Evolutionary conservation across 2,888 invertebrate genomes (phyloP), one percentile per base, ranked within the genome.

Genomic region (Eustalomyia histrio): DNA sequence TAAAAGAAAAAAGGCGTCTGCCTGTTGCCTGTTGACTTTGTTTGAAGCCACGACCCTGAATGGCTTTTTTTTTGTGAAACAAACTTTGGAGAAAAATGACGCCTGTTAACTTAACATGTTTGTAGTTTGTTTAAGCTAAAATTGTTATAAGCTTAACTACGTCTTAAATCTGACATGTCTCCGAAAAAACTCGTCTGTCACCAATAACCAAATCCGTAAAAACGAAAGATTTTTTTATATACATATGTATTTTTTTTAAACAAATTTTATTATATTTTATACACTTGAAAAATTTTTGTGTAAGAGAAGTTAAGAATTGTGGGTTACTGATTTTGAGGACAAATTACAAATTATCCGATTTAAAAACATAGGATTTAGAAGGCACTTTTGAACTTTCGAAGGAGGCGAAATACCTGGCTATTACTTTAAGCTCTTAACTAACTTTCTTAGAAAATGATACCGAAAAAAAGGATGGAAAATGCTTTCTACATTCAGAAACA

Each of bases 151-250:
- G 74, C 76, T 79, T 69, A 81, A 85, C 79, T 65, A 80, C 83
- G 71, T 83, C 72, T 76, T 53, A 81, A 71, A 80, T 78, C 83
- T 82, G 76, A 83, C 83, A 83, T 83, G 83, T 84, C 80, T 85
- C 72, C 57, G 24, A 81, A 78, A 65, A 86, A 82, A 82, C 82
- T 60, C 72, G 79, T 76, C 61, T 76, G 89, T 88, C 88, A 89
- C 88, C 87, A 86, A 88, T 88, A 85, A 84, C 89, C 89, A 86
- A 87, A 87, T 86, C 84, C 83, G 86, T 82, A 73, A 76, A 68
- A 75, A 76, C 73, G 33, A 63, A 65, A 73, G 68, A 73, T 80
- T 80, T 80, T 52, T 43, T n/a, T n/a, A n/a, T n/a, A n/a, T n/a
- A n/a, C n/a, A n/a, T n/a, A 12, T 53, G 24, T 57, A n/a, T n/a